These are phyloP conservation scores for Tetranychus cinnabarinus DNA, from an alignment of 1,140 invertebrate genomes.

Conservation along the genomic window DNA sequence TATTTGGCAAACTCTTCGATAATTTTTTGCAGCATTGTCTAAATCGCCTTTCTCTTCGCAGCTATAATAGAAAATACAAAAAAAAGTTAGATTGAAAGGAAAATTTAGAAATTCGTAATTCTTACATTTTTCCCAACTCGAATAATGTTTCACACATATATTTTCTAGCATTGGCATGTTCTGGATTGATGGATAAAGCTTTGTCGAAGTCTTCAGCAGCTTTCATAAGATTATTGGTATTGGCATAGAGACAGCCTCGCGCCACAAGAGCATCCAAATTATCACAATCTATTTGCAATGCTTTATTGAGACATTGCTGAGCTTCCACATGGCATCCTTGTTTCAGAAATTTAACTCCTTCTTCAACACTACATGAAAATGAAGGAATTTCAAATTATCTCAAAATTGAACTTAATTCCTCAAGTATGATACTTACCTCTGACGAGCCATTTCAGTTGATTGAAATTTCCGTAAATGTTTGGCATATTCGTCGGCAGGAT, in stretches of 20 bases:
- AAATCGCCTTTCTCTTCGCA: no score
- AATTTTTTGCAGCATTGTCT: no score
- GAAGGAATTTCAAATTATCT: no score
- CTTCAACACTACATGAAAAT: slow-evolving; percentile 34
- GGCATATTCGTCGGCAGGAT: background rate
- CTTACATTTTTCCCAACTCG: slow-evolving; percentile 42
- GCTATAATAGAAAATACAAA: background rate
- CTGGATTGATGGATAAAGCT: slow-evolving; percentile 59
- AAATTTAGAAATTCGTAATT: slow-evolving; percentile 15
- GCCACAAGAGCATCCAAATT: slow-evolving; percentile 86
- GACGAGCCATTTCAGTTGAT: slow-evolving; percentile 16
- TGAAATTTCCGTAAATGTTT: background rate
- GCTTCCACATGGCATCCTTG: slow-evolving; percentile 66
- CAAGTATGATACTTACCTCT: no score
- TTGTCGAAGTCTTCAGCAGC: slow-evolving; percentile 83
- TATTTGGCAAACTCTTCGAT: no score
- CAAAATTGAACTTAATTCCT: no score
- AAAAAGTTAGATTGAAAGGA: background rate
- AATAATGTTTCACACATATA: slow-evolving; percentile 79
- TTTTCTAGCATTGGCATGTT: slow-evolving; percentile 76
- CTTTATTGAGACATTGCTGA: slow-evolving; percentile 81
- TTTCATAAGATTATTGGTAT: slow-evolving; percentile 72
- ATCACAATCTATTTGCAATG: slow-evolving; percentile 62
- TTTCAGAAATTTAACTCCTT: slow-evolving; percentile 83
- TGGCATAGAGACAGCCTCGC: slow-evolving; percentile 66